These are phyloP conservation scores for Dione juno DNA, from an alignment of 2,888 invertebrate species.

Conservation along the genomic window DNA sequence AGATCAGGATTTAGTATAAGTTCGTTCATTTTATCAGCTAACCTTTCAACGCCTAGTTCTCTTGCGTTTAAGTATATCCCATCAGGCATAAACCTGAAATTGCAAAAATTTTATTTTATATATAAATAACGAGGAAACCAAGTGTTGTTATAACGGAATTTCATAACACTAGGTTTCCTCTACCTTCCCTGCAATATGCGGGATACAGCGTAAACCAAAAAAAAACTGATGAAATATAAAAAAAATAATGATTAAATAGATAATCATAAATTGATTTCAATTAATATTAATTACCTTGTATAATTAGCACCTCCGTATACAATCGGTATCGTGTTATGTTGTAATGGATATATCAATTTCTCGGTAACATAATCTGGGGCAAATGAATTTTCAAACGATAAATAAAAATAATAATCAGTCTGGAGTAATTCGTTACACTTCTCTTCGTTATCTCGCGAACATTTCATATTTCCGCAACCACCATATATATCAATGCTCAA, in stretches of 20 bases:
- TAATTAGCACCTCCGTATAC: constrained; percentile 85
- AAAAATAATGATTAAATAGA: no score
- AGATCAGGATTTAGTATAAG: constrained; percentile 53
- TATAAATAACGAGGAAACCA: no score
- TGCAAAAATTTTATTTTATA: background rate
- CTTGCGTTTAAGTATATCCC: constrained; percentile 67
- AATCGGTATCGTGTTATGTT: constrained; percentile 84
- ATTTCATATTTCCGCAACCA: constrained; percentile 55
- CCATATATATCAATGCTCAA: constrained; percentile 61
- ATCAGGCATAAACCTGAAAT: constrained; percentile 68
- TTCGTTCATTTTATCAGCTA: constrained; percentile 49
- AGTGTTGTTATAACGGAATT: no score
- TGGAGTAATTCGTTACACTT: constrained; percentile 55
- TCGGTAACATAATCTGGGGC: constrained; percentile 65
- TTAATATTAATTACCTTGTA: constrained; percentile 52
- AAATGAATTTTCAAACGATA: constrained; percentile 66
- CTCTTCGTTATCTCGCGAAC: constrained; percentile 48
- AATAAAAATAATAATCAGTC: constrained; percentile 64
- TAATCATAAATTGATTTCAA: no score
- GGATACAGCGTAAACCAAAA: no score
- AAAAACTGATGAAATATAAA: no score
- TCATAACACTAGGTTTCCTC: no score
- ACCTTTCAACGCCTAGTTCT: constrained; percentile 50
- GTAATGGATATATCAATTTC: constrained; percentile 59
- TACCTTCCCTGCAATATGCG: no score